These are phyloP conservation scores for Anhinga anhinga DNA, from an alignment of 2,113 vertebrate species.

Conservation along the genomic window DNA sequence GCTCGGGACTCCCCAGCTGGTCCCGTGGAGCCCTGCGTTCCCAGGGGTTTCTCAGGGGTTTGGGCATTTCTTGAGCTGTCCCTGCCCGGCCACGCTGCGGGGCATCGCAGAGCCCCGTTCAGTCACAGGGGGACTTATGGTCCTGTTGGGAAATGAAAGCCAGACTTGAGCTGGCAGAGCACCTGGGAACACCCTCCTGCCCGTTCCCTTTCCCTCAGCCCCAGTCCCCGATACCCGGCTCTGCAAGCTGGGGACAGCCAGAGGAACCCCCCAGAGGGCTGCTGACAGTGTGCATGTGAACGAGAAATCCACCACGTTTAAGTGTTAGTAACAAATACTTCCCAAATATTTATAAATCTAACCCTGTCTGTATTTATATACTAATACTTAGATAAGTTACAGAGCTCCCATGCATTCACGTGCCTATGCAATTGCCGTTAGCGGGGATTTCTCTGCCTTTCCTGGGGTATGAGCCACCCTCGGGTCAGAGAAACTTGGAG, in stretches of 20 bases:
- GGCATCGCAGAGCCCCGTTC: neutral
- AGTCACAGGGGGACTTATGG: fast-evolving
- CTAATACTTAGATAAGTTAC: fast-evolving
- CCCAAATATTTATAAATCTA: neutral
- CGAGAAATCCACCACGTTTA: fast-evolving
- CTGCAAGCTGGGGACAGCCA: neutral
- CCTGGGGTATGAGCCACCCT: neutral
- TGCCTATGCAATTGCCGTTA: neutral
- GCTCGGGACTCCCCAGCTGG: fast-evolving
- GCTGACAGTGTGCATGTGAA: fast-evolving
- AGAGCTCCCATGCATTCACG: fast-evolving
- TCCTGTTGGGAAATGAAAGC: neutral
- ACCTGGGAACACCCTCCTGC: neutral
- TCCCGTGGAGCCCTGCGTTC: too few relatives aligned
- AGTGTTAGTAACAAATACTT: neutral
- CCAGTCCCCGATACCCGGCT: fast-evolving
- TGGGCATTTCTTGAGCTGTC: neutral
- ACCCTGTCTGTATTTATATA: neutral
- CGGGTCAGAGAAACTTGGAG: neutral
- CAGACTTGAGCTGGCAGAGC: neutral
- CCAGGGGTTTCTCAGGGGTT: neutral
- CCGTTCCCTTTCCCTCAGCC: neutral
- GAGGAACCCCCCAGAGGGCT: neutral
- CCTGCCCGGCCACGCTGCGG: neutral
- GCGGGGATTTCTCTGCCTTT: neutral